A percentile compares a stretch with the other conserved stretches of the same genome.
Conservation (phyloP, 2,797 vertebrate genomes). For the Leptatherina wallacei region DNA sequence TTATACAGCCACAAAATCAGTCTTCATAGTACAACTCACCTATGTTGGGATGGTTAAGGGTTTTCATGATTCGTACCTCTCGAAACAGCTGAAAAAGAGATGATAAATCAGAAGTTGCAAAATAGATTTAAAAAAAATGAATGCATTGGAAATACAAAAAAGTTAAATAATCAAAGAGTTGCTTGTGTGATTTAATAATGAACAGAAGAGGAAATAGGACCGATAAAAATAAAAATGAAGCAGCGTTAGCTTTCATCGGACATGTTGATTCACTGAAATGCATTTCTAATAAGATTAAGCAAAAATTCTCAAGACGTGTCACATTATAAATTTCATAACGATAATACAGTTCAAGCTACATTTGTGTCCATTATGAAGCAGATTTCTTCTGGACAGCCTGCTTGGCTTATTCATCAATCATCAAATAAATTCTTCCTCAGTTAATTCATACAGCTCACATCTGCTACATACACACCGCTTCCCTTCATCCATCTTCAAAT, state of each 20-base stretch:
- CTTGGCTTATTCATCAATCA: too few species aligned
- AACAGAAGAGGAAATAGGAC: neutral
- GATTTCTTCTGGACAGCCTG: too few species aligned
- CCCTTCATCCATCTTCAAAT: slow-evolving; percentile 18
- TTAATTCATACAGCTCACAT: slow-evolving; percentile 25
- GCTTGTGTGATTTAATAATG: too few species aligned
- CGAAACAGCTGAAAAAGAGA: slow-evolving; percentile 85
- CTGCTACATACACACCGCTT: slow-evolving; percentile 19
- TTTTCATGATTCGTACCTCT: slow-evolving; percentile 96
- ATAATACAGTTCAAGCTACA: neutral
- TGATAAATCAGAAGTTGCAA: neutral
- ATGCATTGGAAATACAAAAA: neutral
- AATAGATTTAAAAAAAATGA: too few species aligned
- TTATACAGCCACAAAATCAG: neutral
- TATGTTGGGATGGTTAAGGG: slow-evolving; percentile 93
- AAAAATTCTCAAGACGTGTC: too few species aligned
- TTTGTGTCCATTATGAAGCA: neutral
- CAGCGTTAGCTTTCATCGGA: too few species aligned
- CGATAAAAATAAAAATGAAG: neutral
- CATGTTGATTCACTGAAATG: too few species aligned
- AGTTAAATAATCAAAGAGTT: neutral
- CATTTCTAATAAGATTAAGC: too few species aligned
- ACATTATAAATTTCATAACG: neutral
- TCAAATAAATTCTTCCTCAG: neutral
- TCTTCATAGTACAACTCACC: slow-evolving; percentile 79